Evolutionary conservation across 2,888 invertebrate genomes (phyloP).

Genomic region (Eupithecia subfuscata): DNA sequence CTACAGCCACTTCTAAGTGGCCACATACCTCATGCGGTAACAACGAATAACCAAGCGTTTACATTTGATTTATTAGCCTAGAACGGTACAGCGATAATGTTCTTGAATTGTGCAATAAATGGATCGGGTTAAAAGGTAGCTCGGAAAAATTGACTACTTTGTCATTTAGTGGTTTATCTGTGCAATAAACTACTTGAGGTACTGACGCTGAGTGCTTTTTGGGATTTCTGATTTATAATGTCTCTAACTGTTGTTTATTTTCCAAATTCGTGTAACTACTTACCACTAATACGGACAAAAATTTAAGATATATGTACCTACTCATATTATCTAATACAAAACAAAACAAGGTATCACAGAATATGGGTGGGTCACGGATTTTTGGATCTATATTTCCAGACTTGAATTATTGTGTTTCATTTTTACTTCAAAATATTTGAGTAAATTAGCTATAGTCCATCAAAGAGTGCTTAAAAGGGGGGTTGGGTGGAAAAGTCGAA

Average conservation of each 20-base stretch:
- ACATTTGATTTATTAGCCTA: conserved; percentile 75
- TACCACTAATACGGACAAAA: neutral
- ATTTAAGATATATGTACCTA: neutral
- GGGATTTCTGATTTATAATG: neutral
- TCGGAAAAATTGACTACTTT: conserved; percentile 33
- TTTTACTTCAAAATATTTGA: no score
- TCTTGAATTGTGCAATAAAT: conserved; percentile 40
- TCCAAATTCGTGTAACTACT: neutral
- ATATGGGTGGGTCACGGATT: no score
- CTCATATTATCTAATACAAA: neutral
- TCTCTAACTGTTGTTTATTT: neutral
- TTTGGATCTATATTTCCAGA: no score
- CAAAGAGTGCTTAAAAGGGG: no score
- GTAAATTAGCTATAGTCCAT: no score
- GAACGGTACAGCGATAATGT: conserved; percentile 42
- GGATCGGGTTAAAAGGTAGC: conserved; percentile 36
- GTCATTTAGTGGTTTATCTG: conserved; percentile 23
- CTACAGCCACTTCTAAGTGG: conserved; percentile 56
- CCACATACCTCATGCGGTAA: conserved; percentile 60
- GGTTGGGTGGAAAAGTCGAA: no score
- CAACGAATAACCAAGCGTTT: conserved; percentile 68
- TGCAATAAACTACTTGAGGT: neutral
- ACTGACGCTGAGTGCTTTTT: conserved; percentile 6
- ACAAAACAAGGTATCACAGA: no score
- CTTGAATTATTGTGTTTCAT: no score